phyloP scores from a whole-genome alignment of 2,113 vertebrate species.

The Melanerpes aurifrons region DNA sequence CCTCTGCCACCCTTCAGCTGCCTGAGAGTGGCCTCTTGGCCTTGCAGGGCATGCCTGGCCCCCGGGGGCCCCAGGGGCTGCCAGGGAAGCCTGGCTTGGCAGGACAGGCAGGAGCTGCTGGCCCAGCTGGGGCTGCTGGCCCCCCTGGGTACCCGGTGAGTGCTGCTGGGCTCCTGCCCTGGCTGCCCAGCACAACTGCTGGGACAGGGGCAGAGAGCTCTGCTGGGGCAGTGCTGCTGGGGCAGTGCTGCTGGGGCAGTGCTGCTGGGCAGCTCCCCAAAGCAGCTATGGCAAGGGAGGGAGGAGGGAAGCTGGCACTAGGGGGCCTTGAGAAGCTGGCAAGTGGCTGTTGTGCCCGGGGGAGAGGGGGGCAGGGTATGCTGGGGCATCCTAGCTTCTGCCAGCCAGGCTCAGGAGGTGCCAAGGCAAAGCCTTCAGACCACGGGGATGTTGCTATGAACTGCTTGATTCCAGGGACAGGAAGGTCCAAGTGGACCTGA shows the following conservation, averaged over 20 bases:
- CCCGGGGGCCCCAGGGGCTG: constrained; percentile 69
- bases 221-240: no score
- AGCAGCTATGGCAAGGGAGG: background rate
- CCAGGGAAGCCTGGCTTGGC: constrained; percentile 78
- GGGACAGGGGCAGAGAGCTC: background rate
- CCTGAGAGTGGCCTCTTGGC: background rate
- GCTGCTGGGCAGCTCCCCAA: background rate
- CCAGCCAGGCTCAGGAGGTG: fast-evolving
- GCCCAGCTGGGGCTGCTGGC: constrained; percentile 75
- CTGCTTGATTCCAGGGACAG: constrained; percentile 72
- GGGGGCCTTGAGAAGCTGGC: background rate
- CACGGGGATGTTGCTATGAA: background rate
- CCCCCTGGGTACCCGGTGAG: constrained; percentile 83
- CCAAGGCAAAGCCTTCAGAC: no score
- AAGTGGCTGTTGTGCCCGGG: fast-evolving
- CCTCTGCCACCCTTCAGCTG: fast-evolving
- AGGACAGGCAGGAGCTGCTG: constrained; percentile 76
- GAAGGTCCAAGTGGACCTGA: constrained; percentile 72
- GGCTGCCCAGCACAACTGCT: fast-evolving
- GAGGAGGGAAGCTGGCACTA: background rate
- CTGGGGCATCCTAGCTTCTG: background rate
- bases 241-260: background rate
- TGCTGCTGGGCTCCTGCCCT: background rate
- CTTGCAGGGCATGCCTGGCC: constrained; percentile 81
- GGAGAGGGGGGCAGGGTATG: background rate